Conservation (phyloP, 2,113 vertebrate genomes). For the Tachycineta bicolor region DNA sequence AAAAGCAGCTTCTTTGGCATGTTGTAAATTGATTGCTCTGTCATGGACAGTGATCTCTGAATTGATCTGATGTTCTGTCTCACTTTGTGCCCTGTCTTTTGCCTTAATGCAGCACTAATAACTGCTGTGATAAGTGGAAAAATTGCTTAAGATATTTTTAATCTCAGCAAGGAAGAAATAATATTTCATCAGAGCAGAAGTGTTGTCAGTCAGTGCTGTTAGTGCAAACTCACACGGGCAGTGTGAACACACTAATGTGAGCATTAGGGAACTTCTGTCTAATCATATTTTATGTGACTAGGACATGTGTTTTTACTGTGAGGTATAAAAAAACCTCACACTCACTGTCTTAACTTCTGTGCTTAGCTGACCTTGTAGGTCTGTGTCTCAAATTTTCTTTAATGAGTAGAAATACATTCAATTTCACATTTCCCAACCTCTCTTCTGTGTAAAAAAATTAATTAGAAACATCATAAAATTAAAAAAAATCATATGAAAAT, state of each 20-base stretch:
- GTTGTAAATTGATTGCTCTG: not conserved
- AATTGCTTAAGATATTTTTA: not conserved
- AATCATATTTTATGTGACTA: not conserved
- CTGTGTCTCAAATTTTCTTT: not conserved
- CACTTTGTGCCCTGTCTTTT: not conserved
- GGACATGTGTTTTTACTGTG: not conserved
- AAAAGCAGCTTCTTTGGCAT: not conserved
- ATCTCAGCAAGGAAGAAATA: not conserved
- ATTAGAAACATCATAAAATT: rapidly evolving
- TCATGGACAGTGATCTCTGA: not conserved
- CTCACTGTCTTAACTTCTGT: not conserved
- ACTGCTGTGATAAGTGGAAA: not conserved
- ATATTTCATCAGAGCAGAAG: not conserved
- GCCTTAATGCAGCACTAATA: not conserved
- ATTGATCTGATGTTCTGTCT: not conserved
- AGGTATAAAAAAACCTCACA: not conserved
- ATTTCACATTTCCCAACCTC: not conserved
- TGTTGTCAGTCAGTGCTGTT: not conserved
- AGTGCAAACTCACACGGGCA: not conserved
- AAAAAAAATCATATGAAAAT: not conserved
- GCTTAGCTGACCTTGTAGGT: not conserved
- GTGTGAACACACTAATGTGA: not conserved
- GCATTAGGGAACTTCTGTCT: not conserved
- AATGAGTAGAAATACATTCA: not conserved
- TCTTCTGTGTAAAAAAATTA: not conserved